These are phyloP conservation scores for Gambelia wislizenii DNA, from an alignment of 2,797 vertebrate genomes.

Conservation along the genomic window DNA sequence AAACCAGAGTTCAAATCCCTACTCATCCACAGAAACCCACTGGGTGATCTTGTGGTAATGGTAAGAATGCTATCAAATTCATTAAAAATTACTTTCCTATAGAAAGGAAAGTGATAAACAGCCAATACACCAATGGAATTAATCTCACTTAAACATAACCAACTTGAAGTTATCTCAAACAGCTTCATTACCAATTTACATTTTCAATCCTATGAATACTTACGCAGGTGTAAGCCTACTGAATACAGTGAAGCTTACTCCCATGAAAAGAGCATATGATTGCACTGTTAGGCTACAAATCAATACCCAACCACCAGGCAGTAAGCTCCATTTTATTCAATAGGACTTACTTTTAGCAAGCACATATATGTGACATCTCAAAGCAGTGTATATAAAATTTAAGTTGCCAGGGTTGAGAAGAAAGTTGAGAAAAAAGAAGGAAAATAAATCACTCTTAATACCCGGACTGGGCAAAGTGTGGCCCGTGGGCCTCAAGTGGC, in stretches of 20 bases:
- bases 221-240: too few relatives aligned
- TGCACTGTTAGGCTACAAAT: neutral
- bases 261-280: too few relatives aligned
- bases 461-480: too few relatives aligned
- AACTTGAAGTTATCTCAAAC: neutral
- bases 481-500: too few relatives aligned
- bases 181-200: neutral
- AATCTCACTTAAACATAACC: neutral
- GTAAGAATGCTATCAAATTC: neutral
- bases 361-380: neutral
- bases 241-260: too few relatives aligned
- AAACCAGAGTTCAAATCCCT: too few relatives aligned
- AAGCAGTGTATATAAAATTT: neutral
- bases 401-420: neutral
- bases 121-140: neutral
- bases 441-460: neutral
- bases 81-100: neutral
- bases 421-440: neutral
- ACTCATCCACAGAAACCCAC: too few relatives aligned
- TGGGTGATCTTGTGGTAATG: neutral
- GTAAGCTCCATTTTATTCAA: neutral
- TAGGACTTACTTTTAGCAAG: neutral
- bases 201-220: too few relatives aligned
- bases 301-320: neutral
- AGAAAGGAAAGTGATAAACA: neutral